Evolutionary conservation across 2,113 vertebrate species (phyloP), one percentile per base, ranked within the genome.

Genomic region (Petroica traversi): DNA sequence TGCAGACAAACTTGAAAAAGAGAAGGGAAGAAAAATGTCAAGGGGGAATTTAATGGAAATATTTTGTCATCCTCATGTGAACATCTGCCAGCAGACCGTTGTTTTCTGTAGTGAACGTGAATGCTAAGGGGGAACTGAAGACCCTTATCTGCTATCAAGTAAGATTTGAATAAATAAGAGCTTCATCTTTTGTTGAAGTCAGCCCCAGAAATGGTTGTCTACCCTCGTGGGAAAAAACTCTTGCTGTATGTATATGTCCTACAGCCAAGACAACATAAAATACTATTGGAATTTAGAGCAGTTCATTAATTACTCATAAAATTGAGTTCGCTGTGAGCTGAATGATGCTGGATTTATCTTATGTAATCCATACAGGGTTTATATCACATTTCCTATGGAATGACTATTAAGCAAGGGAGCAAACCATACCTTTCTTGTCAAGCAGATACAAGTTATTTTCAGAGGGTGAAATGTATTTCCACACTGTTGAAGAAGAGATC

Each of bases 341-440:
- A 95, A 92, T 94, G 80, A 74, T 76, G 73, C 71, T 83, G 89
- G 80, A 89, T 82, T 63, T 75, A 26, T 90, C 49, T 78, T 59
- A 8, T 1, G 13, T 55, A 85, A 81, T 87, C 79, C 28, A 11
- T 72, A 14, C 11, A 34, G 29, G 54, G 55, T 93, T 91, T 81
- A 19, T 85, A 77, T 45, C 36, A 45, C 34, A 29, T 88, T 77
- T 68, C 7, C 26, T 78, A 51, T 87, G 40, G 19, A 86, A 83
- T 84, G 54, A 75, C 64, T 80, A 63, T 55, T 40, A 78, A 93
- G 59, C 22, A 55, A 75, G 38, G 25, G 20, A 55, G 88, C 73
- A 85, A 73, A 73, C 81, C 24, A 34, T 19, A 54, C 13, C 34
- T 85, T 89, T 36, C 46, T 55, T 63, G 31, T 74, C 36, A 77